A percentile compares a stretch with the other conserved stretches of the same genome.
These are phyloP conservation scores for Tetragonula carbonaria DNA, from an alignment of 2,888 invertebrate species.

Conservation along the genomic window DNA sequence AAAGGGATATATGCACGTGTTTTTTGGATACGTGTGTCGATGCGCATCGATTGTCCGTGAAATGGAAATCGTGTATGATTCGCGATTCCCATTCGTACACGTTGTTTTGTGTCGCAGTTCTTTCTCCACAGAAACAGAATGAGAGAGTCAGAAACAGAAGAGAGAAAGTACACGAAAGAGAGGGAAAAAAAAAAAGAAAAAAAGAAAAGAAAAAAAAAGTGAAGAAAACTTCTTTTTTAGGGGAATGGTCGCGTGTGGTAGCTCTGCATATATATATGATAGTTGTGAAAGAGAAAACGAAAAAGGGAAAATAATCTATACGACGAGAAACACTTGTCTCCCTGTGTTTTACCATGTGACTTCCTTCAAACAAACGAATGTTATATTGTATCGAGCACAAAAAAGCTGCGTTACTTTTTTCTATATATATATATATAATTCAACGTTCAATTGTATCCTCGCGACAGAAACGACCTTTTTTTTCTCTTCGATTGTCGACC, in stretches of 20 bases:
- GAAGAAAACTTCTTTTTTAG: not conserved
- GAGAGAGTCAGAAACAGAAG: not conserved
- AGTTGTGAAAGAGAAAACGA: not conserved
- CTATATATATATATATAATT: not conserved
- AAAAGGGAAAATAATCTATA: not conserved
- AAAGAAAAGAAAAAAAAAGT: not conserved
- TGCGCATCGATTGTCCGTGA: slow-evolving; percentile 30
- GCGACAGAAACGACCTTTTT: slow-evolving; percentile 7
- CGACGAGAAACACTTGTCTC: slow-evolving; percentile 4
- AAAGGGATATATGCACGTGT: slow-evolving; percentile 22
- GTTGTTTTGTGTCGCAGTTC: slow-evolving; percentile 5
- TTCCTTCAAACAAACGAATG: slow-evolving; percentile 2
- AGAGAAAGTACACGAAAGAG: not conserved
- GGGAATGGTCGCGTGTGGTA: slow-evolving; percentile 21
- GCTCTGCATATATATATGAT: slow-evolving; percentile 9
- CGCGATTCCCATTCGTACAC: slow-evolving; percentile 19
- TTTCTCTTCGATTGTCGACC: slow-evolving; percentile 18
- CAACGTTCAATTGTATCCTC: slow-evolving; percentile 30
- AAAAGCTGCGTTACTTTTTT: slow-evolving; percentile 35
- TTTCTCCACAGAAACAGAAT: slow-evolving; percentile 4
- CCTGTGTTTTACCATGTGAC: not conserved
- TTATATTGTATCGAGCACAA: slow-evolving; percentile 34
- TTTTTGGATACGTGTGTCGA: slow-evolving; percentile 34
- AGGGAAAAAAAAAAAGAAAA: not conserved
- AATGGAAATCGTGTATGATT: not conserved